A percentile compares a stretch with the other conserved stretches of the same genome.
These are phyloP conservation scores for Drosophila ananassae DNA, from an alignment of 1,140 invertebrate species.

Conservation along the genomic window DNA sequence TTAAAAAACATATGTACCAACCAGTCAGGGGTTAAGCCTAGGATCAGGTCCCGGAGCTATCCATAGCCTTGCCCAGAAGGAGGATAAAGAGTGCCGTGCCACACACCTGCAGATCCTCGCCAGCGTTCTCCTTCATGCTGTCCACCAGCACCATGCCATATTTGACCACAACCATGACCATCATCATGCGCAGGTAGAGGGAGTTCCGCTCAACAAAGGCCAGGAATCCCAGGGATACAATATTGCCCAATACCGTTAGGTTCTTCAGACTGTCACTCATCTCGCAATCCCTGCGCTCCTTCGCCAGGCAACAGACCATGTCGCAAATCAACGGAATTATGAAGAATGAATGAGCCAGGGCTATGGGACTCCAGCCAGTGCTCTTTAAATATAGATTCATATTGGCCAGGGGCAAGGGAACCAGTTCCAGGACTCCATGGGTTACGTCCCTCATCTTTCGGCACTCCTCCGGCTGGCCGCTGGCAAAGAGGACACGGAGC, in stretches of 20 bases:
- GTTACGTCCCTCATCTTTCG: slow-evolving; percentile 38
- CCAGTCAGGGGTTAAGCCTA: slow-evolving; percentile 23
- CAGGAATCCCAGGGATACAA: slow-evolving; percentile 64
- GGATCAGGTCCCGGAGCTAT: neutral
- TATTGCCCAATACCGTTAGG: slow-evolving; percentile 64
- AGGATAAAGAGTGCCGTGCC: slow-evolving; percentile 58
- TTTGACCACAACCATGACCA: slow-evolving; percentile 49
- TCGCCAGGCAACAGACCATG: slow-evolving; percentile 37
- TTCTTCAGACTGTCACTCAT: slow-evolving; percentile 52
- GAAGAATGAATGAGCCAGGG: slow-evolving; percentile 56
- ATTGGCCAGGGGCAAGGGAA: slow-evolving; percentile 62
- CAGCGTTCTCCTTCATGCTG: slow-evolving; percentile 37
- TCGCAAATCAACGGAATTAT: slow-evolving; percentile 60
- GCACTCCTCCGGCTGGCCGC: slow-evolving; percentile 32
- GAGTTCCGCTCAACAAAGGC: slow-evolving; percentile 47
- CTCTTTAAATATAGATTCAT: slow-evolving; percentile 63
- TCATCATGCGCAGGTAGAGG: slow-evolving; percentile 56
- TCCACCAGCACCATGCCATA: slow-evolving; percentile 57
- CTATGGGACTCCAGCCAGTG: slow-evolving; percentile 36
- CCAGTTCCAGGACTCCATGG: slow-evolving; percentile 53
- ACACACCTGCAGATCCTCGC: slow-evolving; percentile 60
- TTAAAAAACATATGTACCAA: neutral
- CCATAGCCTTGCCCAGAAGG: slow-evolving; percentile 29
- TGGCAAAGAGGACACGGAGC: slow-evolving; percentile 42
- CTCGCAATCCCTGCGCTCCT: slow-evolving; percentile 40